These are phyloP conservation scores for Hydrophis major DNA, from an alignment of 2,797 vertebrate genomes.

Conservation along the genomic window DNA sequence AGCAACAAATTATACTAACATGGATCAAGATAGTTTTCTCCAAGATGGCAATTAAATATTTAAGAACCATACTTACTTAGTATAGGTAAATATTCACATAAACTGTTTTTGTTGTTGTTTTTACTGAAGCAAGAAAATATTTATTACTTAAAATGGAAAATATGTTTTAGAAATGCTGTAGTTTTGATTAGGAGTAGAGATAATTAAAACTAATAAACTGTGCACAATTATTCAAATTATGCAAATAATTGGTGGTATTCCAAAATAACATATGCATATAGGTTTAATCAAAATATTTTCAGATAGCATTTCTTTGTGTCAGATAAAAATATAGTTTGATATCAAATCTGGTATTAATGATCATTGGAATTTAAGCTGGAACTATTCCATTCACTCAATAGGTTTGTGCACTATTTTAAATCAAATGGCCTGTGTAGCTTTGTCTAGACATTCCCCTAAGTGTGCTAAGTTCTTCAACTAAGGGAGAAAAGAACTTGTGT, in stretches of 20 bases:
- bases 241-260: not conserved
- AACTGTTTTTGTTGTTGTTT: not conserved
- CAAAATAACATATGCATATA: not conserved
- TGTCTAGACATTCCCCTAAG: not conserved
- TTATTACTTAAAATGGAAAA: not conserved
- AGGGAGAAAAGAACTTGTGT: not conserved
- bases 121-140: not conserved
- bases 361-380: not conserved
- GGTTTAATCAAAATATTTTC: not conserved
- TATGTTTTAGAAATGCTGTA: not conserved
- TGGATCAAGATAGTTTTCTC: not conserved
- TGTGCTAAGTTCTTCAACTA: not conserved
- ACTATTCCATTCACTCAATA: not conserved
- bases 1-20: not conserved
- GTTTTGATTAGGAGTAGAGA: not conserved
- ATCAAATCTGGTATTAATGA: not conserved
- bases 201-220: not conserved
- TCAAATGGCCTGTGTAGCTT: not conserved
- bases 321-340: not conserved
- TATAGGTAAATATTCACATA: not conserved
- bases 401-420: not conserved
- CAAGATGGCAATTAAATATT: not conserved
- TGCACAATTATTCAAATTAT: not conserved
- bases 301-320: not conserved
- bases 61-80: not conserved